Evolutionary conservation across 2,797 vertebrate genomes (phyloP), one percentile per base, ranked within the genome.

Genomic region (Sorex maritimensis): DNA sequence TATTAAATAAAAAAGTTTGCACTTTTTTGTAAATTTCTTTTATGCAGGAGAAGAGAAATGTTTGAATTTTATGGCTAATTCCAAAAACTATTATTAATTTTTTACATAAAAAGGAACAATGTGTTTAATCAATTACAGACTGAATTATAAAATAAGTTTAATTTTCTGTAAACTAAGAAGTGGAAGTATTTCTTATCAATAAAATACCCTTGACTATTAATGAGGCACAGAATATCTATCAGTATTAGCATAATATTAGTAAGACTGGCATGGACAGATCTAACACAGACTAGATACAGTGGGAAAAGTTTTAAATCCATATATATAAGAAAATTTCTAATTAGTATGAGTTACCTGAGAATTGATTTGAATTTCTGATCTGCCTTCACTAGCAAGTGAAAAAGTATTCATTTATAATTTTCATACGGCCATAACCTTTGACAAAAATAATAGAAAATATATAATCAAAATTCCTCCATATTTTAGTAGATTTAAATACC

Each of bases 61-160:
- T 80, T 89, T 74, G 13, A 78, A 85, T 71, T 83, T 41, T 67
- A 88, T 73, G n/a, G 63, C n/a, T 89, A 5, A 74, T 61, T 89
- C 12, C 58, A 80, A 80, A 92, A 91, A 30, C 13, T 52, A 80
- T 71, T 84, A 11, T 73, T 73, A 89, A 75, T 84, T 55, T 86
- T 68, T 8, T 49, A 79, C 44, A 71, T 82, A 67, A n/a, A 28
- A 80, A 55, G 6, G 55, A 75, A 67, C 41, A 75, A 46, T 73
- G 10, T 6, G 24, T 61, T 95, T 74, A 80, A 73, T 58, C 23
- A 12, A 24, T 71, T 61, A 71, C 79, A 58, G 26, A 82, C 78
- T 49, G 12, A 75, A 80, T 63, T 90, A 15, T 61, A 82, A 96
- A 92, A 46, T 61, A 74, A 23, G 17, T 17, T n/a, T 12, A 67